phyloP scores from a whole-genome alignment of 1,140 invertebrate species.

The Bombus breviceps region DNA sequence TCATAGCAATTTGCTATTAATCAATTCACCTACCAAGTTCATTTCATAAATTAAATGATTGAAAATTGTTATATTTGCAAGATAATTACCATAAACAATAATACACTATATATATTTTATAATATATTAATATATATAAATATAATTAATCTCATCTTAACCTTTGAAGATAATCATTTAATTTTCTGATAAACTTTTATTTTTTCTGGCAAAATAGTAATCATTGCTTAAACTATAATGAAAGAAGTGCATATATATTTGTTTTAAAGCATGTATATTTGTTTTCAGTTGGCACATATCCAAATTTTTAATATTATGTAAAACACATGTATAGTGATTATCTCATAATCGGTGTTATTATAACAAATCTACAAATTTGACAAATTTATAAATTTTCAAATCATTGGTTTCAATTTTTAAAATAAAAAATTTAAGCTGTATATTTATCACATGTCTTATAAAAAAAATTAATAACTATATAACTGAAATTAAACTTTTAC shows the following conservation, averaged over 20 bases:
- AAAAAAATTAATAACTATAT: conserved; percentile 5
- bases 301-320: background rate
- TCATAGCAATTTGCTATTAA: conserved; percentile 34
- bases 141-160: conserved; percentile 12
- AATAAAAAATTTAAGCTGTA: conserved; percentile 14
- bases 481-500: conserved; percentile 2
- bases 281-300: background rate
- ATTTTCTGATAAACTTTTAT: conserved; percentile 2
- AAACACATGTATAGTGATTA: conserved; percentile 1
- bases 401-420: background rate
- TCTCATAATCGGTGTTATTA: conserved; percentile 22
- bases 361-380: conserved; percentile 4
- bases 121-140: conserved; percentile 29
- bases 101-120: conserved; percentile 8
- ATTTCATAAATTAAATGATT: conserved; percentile 45
- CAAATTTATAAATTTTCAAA: conserved; percentile 17
- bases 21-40: conserved; percentile 15
- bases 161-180: conserved; percentile 9
- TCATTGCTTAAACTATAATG: background rate
- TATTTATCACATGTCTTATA: conserved; percentile 2
- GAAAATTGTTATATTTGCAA: conserved; percentile 20
- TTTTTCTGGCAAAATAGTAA: background rate
- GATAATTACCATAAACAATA: background rate
- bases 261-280: background rate
- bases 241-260: background rate